A percentile compares a stretch with the other conserved stretches of the same genome.
phyloP scores from a whole-genome alignment of 2,888 invertebrate species.

The Aphodius sticticus region DNA sequence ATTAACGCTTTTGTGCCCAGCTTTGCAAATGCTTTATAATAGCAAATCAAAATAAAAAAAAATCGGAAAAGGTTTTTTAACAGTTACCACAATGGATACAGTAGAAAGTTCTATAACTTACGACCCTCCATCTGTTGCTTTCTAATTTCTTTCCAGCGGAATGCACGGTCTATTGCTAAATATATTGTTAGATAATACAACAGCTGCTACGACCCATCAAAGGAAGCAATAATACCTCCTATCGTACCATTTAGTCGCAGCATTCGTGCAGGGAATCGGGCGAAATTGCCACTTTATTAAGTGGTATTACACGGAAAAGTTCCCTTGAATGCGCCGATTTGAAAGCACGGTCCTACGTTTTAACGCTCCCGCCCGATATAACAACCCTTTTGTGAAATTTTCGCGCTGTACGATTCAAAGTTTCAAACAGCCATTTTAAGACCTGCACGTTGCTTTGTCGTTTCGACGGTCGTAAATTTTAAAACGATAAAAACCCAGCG shows the following conservation, averaged over 20 bases:
- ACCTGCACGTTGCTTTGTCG: constrained; percentile 4
- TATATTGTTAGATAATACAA: too few species aligned
- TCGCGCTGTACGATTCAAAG: constrained; percentile 4
- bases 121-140: too few species aligned
- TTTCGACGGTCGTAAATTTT: neutral
- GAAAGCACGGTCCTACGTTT: neutral
- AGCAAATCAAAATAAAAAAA: too few species aligned
- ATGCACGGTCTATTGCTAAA: too few species aligned
- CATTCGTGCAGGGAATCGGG: neutral
- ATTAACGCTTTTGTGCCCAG: too few species aligned
- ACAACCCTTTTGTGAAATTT: constrained; percentile 4
- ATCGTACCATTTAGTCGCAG: neutral
- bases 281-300: neutral
- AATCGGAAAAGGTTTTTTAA: too few species aligned
- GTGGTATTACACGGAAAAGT: neutral
- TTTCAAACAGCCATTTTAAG: constrained; percentile 4
- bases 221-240: too few species aligned
- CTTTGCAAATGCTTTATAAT: too few species aligned
- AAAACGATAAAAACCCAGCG: neutral
- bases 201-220: too few species aligned
- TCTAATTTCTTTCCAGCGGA: too few species aligned
- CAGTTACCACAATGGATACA: too few species aligned
- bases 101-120: too few species aligned
- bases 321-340: neutral
- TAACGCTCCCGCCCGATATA: neutral